Conservation (phyloP, 2,797 vertebrate species). For the Lophius americanus region DNA sequence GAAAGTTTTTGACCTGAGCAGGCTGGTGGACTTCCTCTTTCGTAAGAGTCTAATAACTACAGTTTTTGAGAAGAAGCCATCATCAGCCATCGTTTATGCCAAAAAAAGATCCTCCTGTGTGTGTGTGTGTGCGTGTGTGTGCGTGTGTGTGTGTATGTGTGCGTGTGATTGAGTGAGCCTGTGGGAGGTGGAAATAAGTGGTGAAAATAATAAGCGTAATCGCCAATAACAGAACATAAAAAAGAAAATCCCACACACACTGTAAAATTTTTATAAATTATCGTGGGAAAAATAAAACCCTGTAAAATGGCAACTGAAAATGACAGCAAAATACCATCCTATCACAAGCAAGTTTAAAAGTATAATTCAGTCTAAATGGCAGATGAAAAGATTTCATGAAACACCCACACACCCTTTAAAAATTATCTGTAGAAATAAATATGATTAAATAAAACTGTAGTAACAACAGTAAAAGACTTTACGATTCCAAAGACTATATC, state of each 20-base stretch:
- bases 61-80: conserved; percentile 26
- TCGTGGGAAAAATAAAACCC: too few relatives aligned
- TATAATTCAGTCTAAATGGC: too few relatives aligned
- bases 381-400: too few relatives aligned
- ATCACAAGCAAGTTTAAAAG: too few relatives aligned
- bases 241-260: conserved; percentile 25
- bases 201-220: conserved; percentile 53
- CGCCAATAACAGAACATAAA: conserved; percentile 41
- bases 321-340: too few relatives aligned
- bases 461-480: too few relatives aligned
- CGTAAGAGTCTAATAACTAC: conserved; percentile 39
- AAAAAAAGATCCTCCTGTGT: conserved; percentile 63
- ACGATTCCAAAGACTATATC: too few relatives aligned
- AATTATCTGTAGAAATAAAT: too few relatives aligned
- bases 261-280: too few relatives aligned
- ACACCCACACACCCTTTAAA: too few relatives aligned
- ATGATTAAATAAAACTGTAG: too few relatives aligned
- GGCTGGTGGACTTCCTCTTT: conserved; percentile 20
- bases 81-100: conserved; percentile 58
- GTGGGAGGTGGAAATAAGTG: conserved; percentile 35
- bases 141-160: conserved; percentile 6
- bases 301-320: too few relatives aligned
- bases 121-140: conserved; percentile 20
- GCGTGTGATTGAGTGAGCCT: conserved; percentile 3
- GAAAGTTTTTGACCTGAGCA: conserved; percentile 6